Percentiles rank a stretch among this genome's conserved stretches.
Conservation (phyloP, 2,888 invertebrate species). For the Pelosia muscerda region DNA sequence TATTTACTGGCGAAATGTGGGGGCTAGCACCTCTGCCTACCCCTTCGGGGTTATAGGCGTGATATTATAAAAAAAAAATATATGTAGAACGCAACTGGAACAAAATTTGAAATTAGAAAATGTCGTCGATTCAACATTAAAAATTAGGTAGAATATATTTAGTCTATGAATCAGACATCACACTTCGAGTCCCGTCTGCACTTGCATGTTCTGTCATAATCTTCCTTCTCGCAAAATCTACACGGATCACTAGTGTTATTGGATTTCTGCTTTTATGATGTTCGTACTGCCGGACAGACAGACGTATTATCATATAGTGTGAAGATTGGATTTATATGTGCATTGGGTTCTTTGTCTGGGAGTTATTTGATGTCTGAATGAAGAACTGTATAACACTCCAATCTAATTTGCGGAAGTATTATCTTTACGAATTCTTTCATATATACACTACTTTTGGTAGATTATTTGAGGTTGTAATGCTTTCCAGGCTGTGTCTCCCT, state of each 20-base stretch:
- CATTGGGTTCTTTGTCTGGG: slow-evolving; percentile 1
- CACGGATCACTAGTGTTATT: slow-evolving; percentile 73
- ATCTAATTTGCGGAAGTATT: too few species aligned
- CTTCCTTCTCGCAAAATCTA: slow-evolving; percentile 62
- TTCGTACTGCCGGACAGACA: slow-evolving; percentile 49
- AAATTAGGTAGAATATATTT: not conserved
- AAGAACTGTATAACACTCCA: not conserved
- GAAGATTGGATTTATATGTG: slow-evolving; percentile 33
- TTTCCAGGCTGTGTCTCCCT: too few species aligned
- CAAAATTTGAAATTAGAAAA: not conserved
- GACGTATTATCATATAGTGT: slow-evolving; percentile 52
- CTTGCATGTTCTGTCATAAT: slow-evolving; percentile 53
- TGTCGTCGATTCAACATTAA: not conserved
- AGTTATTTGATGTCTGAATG: slow-evolving; percentile 7
- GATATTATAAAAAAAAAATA: too few species aligned
- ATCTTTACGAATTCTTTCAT: too few species aligned
- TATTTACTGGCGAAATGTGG: too few species aligned
- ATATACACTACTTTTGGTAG: too few species aligned
- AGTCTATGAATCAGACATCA: not conserved
- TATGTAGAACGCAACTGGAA: too few species aligned
- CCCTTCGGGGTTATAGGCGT: too few species aligned
- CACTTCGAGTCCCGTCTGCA: slow-evolving; percentile 40
- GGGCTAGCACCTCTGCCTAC: too few species aligned
- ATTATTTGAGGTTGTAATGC: too few species aligned
- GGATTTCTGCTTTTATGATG: slow-evolving; percentile 68